A percentile compares a stretch with the other conserved stretches of the same genome.
These are phyloP conservation scores for Coregonus clupeaformis DNA, from an alignment of 2,113 vertebrate species.

Conservation along the genomic window DNA sequence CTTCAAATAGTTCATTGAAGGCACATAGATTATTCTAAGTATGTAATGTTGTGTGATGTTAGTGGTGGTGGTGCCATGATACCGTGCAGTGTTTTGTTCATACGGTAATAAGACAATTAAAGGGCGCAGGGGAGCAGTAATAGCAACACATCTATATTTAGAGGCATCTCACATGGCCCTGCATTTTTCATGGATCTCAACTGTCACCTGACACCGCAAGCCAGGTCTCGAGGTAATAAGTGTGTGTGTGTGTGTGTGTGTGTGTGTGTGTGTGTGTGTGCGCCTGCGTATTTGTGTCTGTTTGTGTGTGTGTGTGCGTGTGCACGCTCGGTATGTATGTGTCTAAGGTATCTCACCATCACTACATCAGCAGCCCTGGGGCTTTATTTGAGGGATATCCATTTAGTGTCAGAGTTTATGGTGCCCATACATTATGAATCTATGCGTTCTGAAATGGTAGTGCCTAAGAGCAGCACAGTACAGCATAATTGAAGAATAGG, in stretches of 20 bases:
- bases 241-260: background rate
- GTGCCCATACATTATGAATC: slow-evolving; percentile 64
- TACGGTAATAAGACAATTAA: slow-evolving; percentile 37
- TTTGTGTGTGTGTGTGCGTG: slow-evolving; percentile 13
- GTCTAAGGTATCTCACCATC: background rate
- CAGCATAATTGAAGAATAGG: slow-evolving; percentile 16
- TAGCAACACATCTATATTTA: slow-evolving; percentile 69
- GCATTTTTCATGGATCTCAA: slow-evolving; percentile 68
- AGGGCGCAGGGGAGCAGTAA: slow-evolving; percentile 52
- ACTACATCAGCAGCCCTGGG: slow-evolving; percentile 14
- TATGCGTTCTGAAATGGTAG: background rate
- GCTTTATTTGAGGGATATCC: slow-evolving; percentile 43
- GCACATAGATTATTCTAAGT: slow-evolving; percentile 11
- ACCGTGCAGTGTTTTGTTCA: slow-evolving; percentile 31
- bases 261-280: too few relatives aligned
- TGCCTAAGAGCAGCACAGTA: slow-evolving; percentile 47
- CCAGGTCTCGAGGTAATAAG: slow-evolving; percentile 42
- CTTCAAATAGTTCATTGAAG: slow-evolving; percentile 14
- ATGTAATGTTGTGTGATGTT: slow-evolving; percentile 1
- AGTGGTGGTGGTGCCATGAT: slow-evolving; percentile 12
- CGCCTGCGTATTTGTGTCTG: background rate
- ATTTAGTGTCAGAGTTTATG: slow-evolving; percentile 65
- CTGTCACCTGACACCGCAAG: slow-evolving; percentile 68
- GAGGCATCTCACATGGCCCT: slow-evolving; percentile 69
- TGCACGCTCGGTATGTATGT: background rate